Evolutionary conservation across 2,113 vertebrate genomes (phyloP).

Genomic region (Nothobranchius furzeri): DNA sequence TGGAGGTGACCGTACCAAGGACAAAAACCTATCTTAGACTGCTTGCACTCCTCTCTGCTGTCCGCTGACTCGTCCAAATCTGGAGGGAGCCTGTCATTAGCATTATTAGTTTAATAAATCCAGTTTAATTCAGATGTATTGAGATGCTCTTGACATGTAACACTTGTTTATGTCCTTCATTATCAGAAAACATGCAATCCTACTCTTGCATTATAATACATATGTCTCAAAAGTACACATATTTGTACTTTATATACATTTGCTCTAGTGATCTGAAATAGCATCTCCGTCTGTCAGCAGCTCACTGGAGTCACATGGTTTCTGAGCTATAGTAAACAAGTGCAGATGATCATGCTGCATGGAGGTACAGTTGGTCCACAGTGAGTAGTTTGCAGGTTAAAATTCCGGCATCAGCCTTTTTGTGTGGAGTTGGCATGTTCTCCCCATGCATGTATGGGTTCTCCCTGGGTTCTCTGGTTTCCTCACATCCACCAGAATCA

Average conservation of each 20-base stretch:
- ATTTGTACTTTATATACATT: background rate
- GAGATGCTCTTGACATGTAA: conserved; percentile 8
- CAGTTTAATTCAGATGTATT: conserved; percentile 4
- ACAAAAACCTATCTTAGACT: conserved; percentile 71
- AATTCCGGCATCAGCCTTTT: too few relatives aligned
- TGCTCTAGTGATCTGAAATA: conserved; percentile 26
- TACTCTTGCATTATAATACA: background rate
- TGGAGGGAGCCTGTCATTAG: conserved; percentile 19
- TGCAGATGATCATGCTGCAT: background rate
- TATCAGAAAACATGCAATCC: conserved; percentile 13
- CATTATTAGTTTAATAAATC: conserved; percentile 5
- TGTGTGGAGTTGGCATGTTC: too few relatives aligned
- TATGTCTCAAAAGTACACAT: background rate
- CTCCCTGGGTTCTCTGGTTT: too few relatives aligned
- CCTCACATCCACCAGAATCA: too few relatives aligned
- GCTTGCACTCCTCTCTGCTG: conserved; percentile 23
- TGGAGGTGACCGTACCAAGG: conserved; percentile 74
- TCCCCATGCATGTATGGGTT: too few relatives aligned
- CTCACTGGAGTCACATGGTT: conserved; percentile 32
- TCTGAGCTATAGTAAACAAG: conserved; percentile 39
- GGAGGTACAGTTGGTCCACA: too few relatives aligned
- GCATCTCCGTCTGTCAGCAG: conserved; percentile 27
- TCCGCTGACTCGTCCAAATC: conserved; percentile 34
- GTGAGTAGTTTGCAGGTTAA: too few relatives aligned
- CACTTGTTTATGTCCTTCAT: background rate